These are phyloP conservation scores for Limosa lapponica DNA, from an alignment of 2,797 vertebrate genomes.

Conservation along the genomic window DNA sequence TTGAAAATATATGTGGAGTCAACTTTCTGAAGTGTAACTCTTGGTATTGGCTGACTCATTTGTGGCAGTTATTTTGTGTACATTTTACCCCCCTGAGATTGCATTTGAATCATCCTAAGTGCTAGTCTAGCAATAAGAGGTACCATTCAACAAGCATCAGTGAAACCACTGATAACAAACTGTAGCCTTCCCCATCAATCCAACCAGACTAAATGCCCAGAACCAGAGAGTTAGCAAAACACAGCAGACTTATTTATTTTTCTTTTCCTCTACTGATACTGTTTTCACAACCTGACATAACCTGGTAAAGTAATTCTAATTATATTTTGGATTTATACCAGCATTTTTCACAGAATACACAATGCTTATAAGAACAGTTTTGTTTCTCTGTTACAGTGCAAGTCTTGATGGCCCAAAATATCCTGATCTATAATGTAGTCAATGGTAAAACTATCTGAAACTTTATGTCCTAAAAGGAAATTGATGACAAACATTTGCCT, in stretches of 20 bases:
- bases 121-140: not conserved
- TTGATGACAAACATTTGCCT: constrained; percentile 22
- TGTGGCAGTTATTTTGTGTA: not conserved
- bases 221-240: not conserved
- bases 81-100: not conserved
- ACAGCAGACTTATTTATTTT: constrained; percentile 42
- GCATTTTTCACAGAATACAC: constrained; percentile 47
- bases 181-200: not conserved
- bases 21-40: not conserved
- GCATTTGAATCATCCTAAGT: not conserved
- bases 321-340: constrained; percentile 65
- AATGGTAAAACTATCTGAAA: constrained; percentile 28
- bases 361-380: constrained; percentile 14
- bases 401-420: not conserved
- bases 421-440: not conserved
- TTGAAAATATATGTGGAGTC: not conserved
- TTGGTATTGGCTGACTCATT: not conserved
- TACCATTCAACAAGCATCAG: not conserved
- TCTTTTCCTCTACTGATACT: constrained; percentile 43
- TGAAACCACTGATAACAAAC: not conserved
- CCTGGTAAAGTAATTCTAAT: constrained; percentile 65
- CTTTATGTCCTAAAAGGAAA: constrained; percentile 37
- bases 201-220: not conserved
- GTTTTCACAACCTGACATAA: constrained; percentile 65
- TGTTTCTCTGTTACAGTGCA: not conserved